phyloP scores from a whole-genome alignment of 92 coral and sea anemone species.

The Palythoa caribaeorum region DNA sequence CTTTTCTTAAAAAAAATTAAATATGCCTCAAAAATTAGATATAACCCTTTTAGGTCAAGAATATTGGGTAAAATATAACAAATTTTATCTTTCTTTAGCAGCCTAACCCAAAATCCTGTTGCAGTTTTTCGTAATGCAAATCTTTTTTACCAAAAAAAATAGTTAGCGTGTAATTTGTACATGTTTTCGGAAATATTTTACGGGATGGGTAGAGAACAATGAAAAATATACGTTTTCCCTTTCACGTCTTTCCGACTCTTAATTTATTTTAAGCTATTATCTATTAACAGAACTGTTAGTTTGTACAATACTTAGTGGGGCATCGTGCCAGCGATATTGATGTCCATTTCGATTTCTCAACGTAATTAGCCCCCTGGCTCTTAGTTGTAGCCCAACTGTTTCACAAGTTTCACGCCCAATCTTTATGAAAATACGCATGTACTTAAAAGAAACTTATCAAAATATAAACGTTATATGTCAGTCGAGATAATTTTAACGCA shows the following conservation, averaged over 20 bases:
- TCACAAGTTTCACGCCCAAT: neutral
- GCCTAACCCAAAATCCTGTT: no score
- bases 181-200: neutral
- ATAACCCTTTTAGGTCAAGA: no score
- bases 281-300: neutral
- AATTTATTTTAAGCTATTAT: neutral
- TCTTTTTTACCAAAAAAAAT: neutral
- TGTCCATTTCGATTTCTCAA: neutral
- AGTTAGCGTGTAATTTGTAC: neutral
- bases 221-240: neutral
- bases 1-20: no score
- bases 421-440: neutral
- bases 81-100: no score
- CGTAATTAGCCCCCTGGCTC: neutral
- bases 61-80: no score
- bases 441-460: neutral
- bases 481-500: no score
- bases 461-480: no score
- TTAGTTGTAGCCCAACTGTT: neutral
- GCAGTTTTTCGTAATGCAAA: neutral
- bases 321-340: constrained; percentile 32
- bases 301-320: constrained; percentile 1
- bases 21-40: no score
- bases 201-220: neutral
- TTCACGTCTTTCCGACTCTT: neutral